Conservation (phyloP, 2,797 vertebrate species). For the Oreortyx pictus region DNA sequence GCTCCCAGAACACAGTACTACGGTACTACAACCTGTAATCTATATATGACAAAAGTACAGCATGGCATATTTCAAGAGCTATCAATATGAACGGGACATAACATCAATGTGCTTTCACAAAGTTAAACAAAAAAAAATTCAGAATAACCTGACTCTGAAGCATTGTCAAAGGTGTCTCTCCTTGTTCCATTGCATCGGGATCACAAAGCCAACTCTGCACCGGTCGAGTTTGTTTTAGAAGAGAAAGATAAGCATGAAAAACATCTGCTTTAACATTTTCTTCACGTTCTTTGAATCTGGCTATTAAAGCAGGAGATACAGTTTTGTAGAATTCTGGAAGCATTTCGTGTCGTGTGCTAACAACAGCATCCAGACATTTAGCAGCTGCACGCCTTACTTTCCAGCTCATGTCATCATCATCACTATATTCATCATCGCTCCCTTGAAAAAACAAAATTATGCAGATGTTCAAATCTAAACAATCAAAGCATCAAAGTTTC, state of each 20-base stretch:
- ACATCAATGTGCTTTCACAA: neutral
- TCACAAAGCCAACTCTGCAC: slow-evolving; percentile 98
- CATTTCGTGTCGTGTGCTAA: slow-evolving; percentile 98
- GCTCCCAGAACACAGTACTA: neutral
- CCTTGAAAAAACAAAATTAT: slow-evolving; percentile 77
- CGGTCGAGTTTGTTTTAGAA: slow-evolving; percentile 97
- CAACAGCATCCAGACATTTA: slow-evolving; percentile 96
- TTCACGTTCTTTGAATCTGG: slow-evolving; percentile 97
- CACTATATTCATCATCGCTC: slow-evolving; percentile 98
- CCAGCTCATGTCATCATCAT: slow-evolving; percentile 99
- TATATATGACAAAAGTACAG: neutral
- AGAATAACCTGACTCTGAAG: slow-evolving; percentile 94
- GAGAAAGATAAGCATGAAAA: slow-evolving; percentile 97
- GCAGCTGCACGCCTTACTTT: slow-evolving; percentile 98
- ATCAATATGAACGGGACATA: neutral
- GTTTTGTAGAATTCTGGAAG: slow-evolving; percentile 98
- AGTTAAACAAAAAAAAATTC: neutral
- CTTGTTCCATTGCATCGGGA: slow-evolving; percentile 99
- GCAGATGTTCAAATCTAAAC: slow-evolving; percentile 46
- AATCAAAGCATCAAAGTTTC: neutral
- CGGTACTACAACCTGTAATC: neutral
- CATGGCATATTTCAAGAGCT: neutral
- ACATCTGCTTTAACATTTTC: slow-evolving; percentile 99
- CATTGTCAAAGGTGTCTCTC: slow-evolving; percentile 97
- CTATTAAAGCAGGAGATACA: slow-evolving; percentile 95